phyloP scores from a whole-genome alignment of 2,888 invertebrate species.

The Habrosyne pyritoides region DNA sequence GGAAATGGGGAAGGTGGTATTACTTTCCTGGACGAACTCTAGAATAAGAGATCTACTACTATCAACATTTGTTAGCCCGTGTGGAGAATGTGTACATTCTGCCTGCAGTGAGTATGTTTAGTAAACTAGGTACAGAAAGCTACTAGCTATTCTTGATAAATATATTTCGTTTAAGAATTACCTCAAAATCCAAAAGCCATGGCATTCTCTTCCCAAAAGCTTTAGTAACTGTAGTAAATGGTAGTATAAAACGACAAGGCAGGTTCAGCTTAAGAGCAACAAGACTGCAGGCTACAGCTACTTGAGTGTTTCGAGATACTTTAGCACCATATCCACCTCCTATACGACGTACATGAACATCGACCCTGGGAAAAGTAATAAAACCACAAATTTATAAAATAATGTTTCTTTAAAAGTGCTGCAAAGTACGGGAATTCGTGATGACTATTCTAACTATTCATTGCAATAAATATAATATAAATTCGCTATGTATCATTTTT shows the following conservation, averaged over 20 bases:
- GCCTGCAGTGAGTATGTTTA: too few species aligned
- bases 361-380: constrained; percentile 78
- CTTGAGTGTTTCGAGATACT: constrained; percentile 78
- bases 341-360: constrained; percentile 67
- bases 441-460: too few species aligned
- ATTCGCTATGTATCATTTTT: too few species aligned
- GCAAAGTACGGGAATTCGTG: too few species aligned
- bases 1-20: too few species aligned
- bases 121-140: neutral
- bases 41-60: too few species aligned
- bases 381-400: constrained; percentile 35
- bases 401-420: constrained; percentile 8
- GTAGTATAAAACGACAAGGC: constrained; percentile 85
- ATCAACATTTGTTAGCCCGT: too few species aligned
- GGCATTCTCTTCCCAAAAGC: constrained; percentile 77
- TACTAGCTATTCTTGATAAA: neutral
- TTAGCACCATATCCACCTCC: constrained; percentile 86
- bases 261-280: constrained; percentile 81
- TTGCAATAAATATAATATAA: too few species aligned
- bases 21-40: too few species aligned
- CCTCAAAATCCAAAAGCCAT: constrained; percentile 69
- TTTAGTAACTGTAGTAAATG: constrained; percentile 83
- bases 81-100: too few species aligned
- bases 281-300: constrained; percentile 85
- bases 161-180: constrained; percentile 16